A percentile compares a stretch with the other conserved stretches of the same genome.
phyloP scores from a whole-genome alignment of 2,888 invertebrate genomes.

The Mesoligia furuncula region DNA sequence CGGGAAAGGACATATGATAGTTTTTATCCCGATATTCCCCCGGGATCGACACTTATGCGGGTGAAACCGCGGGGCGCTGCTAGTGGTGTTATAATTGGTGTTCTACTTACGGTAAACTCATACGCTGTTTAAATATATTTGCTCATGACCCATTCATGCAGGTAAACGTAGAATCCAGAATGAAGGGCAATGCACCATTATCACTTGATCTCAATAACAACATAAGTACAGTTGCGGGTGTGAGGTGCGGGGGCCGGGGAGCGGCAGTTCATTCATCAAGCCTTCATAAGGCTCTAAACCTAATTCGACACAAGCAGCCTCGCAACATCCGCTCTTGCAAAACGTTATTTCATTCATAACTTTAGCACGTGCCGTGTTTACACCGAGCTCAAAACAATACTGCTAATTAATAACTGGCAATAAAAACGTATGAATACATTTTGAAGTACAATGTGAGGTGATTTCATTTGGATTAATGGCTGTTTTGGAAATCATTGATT shows the following conservation, averaged over 20 bases:
- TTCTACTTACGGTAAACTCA: background rate
- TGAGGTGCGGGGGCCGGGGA: slow-evolving; percentile 66
- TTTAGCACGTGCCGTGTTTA: slow-evolving; percentile 78
- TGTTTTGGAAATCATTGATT: background rate
- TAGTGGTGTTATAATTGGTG: background rate
- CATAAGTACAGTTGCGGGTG: slow-evolving; percentile 66
- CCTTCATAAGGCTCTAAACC: slow-evolving; percentile 90
- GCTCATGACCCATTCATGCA: slow-evolving; percentile 33
- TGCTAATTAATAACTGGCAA: slow-evolving; percentile 58
- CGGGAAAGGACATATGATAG: too few relatives aligned
- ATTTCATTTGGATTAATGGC: slow-evolving; percentile 14
- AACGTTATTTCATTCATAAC: slow-evolving; percentile 90
- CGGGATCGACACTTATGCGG: too few relatives aligned
- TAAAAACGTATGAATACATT: slow-evolving; percentile 18
- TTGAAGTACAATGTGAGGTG: background rate
- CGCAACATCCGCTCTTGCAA: slow-evolving; percentile 91
- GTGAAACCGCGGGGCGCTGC: too few relatives aligned
- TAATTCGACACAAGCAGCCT: slow-evolving; percentile 89
- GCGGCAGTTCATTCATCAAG: slow-evolving; percentile 88
- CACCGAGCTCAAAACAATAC: slow-evolving; percentile 72
- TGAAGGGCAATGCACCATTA: slow-evolving; percentile 64
- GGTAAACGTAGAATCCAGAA: slow-evolving; percentile 36
- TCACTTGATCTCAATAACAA: slow-evolving; percentile 65
- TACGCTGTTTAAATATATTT: background rate
- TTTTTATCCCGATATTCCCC: too few relatives aligned